A percentile compares a stretch with the other conserved stretches of the same genome.
Conservation (phyloP, 2,113 vertebrate species). For the Cyprinodon variegatus region DNA sequence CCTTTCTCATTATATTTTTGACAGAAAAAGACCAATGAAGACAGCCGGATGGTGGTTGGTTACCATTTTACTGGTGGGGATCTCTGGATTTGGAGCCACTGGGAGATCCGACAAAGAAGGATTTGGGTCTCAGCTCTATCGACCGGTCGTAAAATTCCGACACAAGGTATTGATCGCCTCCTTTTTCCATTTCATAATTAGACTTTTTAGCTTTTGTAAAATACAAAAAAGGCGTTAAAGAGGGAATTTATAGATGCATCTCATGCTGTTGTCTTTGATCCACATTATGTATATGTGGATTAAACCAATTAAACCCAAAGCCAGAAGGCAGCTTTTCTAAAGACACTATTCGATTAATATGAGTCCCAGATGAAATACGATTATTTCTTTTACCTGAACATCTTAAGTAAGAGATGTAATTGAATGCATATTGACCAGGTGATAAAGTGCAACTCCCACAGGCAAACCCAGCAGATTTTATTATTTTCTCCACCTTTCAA, state of each 20-base stretch:
- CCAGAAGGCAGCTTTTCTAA: slow-evolving; percentile 49
- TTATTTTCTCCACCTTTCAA: slow-evolving; percentile 23
- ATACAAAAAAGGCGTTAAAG: slow-evolving; percentile 51
- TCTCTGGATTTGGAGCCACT: slow-evolving; percentile 55
- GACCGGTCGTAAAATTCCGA: slow-evolving; percentile 80
- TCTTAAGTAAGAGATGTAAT: slow-evolving; percentile 42
- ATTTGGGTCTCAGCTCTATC: slow-evolving; percentile 70
- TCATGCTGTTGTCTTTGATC: slow-evolving; percentile 40
- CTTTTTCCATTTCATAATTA: slow-evolving; percentile 51
- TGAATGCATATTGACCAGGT: slow-evolving; percentile 29
- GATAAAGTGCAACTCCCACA: neutral
- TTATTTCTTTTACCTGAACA: slow-evolving; percentile 15
- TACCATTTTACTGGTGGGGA: slow-evolving; percentile 67
- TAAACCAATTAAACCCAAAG: slow-evolving; percentile 21
- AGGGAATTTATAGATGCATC: slow-evolving; percentile 18
- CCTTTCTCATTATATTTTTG: slow-evolving; percentile 57
- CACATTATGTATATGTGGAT: slow-evolving; percentile 34
- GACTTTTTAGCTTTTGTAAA: slow-evolving; percentile 38
- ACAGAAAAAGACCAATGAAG: slow-evolving; percentile 79
- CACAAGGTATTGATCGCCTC: slow-evolving; percentile 81
- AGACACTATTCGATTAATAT: slow-evolving; percentile 39
- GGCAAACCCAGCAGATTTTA: slow-evolving; percentile 18
- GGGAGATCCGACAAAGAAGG: slow-evolving; percentile 72
- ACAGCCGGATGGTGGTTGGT: slow-evolving; percentile 63
- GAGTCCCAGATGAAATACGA: slow-evolving; percentile 30